Evolutionary conservation across 2,113 vertebrate species (phyloP), one percentile per base, ranked within the genome.

Genomic region (Synodontis membranacea): DNA sequence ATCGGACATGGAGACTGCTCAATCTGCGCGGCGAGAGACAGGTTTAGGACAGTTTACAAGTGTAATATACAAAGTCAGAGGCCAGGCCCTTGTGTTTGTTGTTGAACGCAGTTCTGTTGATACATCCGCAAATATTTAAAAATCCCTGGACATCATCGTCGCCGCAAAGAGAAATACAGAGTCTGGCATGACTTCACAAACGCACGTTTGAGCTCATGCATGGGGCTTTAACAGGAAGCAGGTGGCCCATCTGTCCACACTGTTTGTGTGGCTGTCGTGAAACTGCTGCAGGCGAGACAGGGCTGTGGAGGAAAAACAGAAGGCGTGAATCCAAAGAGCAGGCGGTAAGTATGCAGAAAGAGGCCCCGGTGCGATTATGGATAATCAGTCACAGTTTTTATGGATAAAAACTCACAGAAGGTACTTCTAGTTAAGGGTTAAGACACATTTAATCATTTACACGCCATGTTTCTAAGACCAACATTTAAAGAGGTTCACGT

Each of bases 221-320:
- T 28, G 76, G 90, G 85, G 85, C 75, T 89, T 89, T 83, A 44
- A 92, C 92, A 93, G 93, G 94, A 94, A 93, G 93, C 93, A 94
- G 93, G 92, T 93, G 93, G 90, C 89, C 91, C 82, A 89, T 92
- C 91, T 92, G 91, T 89, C 78, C 78, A 86, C 74, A 76, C 90
- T 92, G 89, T 93, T 93, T 92, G 92, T 92, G 89, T 74, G 91
- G 92, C 68, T 52, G 60, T 92, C 87, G 62, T 72, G 82, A 60
- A 78, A 86, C 82, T 60, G 79, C 86, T 80, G 84, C 50, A 44
- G 31, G 66, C 72, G 28, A 74, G 74, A 44, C 60, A 76, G 85
- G 84, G n/a, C 2, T 80, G 39, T 28, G 60, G 81, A 37, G 58
- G 81, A 75, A 84, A 44, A 89, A 39, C 60, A 37, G 60, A 44